Base-by-base conservation (phyloP, 2,888 invertebrate species). In the Elmis aenea region DNA sequence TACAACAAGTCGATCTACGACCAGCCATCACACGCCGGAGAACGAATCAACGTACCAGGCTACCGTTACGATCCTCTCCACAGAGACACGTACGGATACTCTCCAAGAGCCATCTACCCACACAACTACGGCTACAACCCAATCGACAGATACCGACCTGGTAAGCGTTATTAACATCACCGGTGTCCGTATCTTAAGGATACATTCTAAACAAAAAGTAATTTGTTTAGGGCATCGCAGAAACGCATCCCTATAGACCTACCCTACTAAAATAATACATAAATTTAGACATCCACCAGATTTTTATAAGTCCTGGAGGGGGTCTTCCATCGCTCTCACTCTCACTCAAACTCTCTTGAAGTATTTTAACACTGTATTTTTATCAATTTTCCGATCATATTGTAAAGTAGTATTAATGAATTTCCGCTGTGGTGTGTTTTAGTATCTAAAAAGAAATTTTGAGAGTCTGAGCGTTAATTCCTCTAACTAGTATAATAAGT, bases 1-100 rank as follows among this genome's bases (percentile, higher is more conserved):
- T 82, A 76, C 72, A 76, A 75, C 75, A 88, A 88, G 73, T 88
- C 88, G 58, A 89, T 90, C 77, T 90, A 79, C 71, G 88, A 89
- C 67, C 87, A 88, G 67, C 88, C 89, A 54, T 69, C 78, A 46
- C 81, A 75, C 60, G 85, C 88, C 52, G 79, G 81, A 53, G 88
- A 88, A 69, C 83, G 90, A 69, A 87, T 91, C 74, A 76, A 82
- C 65, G 83, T 85, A 38, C 85, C 87, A 64, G 90, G 90, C 61
- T 90, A 90, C 80, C 85, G 89, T 72, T 90, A 90, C 75, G 76
- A 86, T 70, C 90, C 90, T 55, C 84, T 91, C 58, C 89, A 89
- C 73, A 83, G 90, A 64, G 89, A 90, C 67, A 83, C 81, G 62
- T 90, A 90, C 73, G 90, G 90, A 50, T 89, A 90, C 72, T 85